Percentiles rank a stretch among this genome's conserved stretches.
phyloP scores from a whole-genome alignment of 2,888 invertebrate species.

The Platycnemis pennipes region DNA sequence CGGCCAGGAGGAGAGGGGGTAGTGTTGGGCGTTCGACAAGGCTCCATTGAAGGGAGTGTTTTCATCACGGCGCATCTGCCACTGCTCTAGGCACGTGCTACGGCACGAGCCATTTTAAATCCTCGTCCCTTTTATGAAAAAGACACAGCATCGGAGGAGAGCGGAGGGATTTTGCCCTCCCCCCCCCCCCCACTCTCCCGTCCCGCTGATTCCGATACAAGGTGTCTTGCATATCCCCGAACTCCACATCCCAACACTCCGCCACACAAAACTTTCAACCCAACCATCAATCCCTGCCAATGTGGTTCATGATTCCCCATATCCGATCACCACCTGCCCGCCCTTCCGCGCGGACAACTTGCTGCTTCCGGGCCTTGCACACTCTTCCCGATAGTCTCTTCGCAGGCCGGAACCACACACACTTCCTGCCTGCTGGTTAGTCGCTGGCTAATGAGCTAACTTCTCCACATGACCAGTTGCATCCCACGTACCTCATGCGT shows the following conservation, averaged over 20 bases:
- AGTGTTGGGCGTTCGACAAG: neutral
- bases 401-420: neutral
- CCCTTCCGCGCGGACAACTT: neutral
- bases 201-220: neutral
- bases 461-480: no score
- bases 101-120: slow-evolving; percentile 45
- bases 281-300: slow-evolving; percentile 24
- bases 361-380: neutral
- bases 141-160: neutral
- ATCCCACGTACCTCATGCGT: no score
- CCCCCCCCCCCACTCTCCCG: neutral
- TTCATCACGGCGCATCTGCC: slow-evolving; percentile 42
- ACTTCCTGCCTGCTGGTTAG: neutral
- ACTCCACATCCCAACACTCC: neutral
- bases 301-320: neutral
- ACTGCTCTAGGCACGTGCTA: neutral
- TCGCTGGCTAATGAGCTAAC: no score
- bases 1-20: neutral
- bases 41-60: slow-evolving; percentile 38
- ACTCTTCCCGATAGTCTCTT: neutral
- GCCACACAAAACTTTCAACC: neutral
- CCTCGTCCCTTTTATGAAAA: slow-evolving; percentile 27
- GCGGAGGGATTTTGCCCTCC: neutral
- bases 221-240: slow-evolving; percentile 32
- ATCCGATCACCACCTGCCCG: neutral